Evolutionary conservation across 1,140 invertebrate species (phyloP).

Genomic region (Drosophila watanabei): DNA sequence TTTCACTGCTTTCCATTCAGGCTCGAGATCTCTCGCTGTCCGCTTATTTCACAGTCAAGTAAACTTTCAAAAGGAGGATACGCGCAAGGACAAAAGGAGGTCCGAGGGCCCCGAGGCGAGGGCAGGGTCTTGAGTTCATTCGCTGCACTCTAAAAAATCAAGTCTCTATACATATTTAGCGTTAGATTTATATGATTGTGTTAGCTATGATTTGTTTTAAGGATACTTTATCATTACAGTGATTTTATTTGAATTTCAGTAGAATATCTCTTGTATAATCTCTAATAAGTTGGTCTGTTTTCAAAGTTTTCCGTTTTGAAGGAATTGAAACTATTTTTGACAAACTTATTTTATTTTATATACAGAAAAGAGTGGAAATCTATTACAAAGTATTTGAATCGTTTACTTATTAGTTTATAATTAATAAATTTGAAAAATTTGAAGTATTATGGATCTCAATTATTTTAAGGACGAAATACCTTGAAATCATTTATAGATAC

Average conservation of each 20-base stretch:
- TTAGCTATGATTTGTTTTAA: neutral
- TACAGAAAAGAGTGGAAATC: too few species aligned
- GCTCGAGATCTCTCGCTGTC: conserved; percentile 41
- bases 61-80: conserved; percentile 67
- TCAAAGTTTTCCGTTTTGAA: too few species aligned
- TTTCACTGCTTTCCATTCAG: conserved; percentile 44
- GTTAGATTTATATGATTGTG: neutral
- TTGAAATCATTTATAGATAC: too few species aligned
- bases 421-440: too few species aligned
- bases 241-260: neutral
- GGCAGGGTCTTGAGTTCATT: conserved; percentile 29
- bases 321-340: too few species aligned
- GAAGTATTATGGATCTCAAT: too few species aligned
- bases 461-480: neutral
- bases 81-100: conserved; percentile 38
- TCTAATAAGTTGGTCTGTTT: neutral
- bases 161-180: neutral
- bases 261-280: neutral
- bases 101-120: conserved; percentile 21
- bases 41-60: conserved; percentile 82
- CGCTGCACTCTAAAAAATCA: conserved; percentile 8
- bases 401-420: too few species aligned
- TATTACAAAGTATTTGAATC: too few species aligned
- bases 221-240: neutral
- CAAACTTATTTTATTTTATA: too few species aligned